These are phyloP conservation scores for Kryptolebias marmoratus DNA, from an alignment of 2,113 vertebrate genomes.

Conservation along the genomic window DNA sequence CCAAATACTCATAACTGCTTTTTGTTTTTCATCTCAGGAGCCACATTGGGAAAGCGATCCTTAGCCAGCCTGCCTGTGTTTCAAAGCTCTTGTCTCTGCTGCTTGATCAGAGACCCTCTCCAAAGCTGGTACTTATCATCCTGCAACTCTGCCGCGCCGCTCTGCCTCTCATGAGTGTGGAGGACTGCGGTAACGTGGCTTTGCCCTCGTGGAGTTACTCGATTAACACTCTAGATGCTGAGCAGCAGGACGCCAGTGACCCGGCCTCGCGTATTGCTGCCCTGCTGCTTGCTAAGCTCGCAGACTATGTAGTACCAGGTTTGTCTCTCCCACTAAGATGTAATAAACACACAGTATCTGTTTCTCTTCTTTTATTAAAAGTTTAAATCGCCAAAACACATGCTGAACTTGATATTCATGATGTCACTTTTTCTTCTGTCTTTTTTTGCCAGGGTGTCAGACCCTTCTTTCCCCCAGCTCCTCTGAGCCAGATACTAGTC, in stretches of 20 bases:
- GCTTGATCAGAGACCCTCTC: constrained; percentile 95
- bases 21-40: constrained; percentile 82
- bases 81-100: constrained; percentile 97
- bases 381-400: not conserved
- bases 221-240: constrained; percentile 89
- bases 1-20: not conserved
- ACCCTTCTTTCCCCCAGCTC: constrained; percentile 96
- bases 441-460: constrained; percentile 85
- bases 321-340: constrained; percentile 21
- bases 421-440: not conserved
- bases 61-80: constrained; percentile 98
- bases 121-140: constrained; percentile 97
- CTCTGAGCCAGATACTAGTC: constrained; percentile 90
- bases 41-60: constrained; percentile 97
- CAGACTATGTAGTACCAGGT: constrained; percentile 99
- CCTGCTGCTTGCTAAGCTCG: constrained; percentile 92
- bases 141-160: constrained; percentile 95
- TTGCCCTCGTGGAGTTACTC: constrained; percentile 97
- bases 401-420: not conserved
- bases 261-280: constrained; percentile 96
- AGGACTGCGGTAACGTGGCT: constrained; percentile 96
- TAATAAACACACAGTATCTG: not conserved
- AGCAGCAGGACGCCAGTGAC: constrained; percentile 93
- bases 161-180: constrained; percentile 96
- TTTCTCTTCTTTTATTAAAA: not conserved